Evolutionary conservation across 2,797 vertebrate genomes (phyloP), one percentile per base, ranked within the genome.

Genomic region (Carduelis carduelis): DNA sequence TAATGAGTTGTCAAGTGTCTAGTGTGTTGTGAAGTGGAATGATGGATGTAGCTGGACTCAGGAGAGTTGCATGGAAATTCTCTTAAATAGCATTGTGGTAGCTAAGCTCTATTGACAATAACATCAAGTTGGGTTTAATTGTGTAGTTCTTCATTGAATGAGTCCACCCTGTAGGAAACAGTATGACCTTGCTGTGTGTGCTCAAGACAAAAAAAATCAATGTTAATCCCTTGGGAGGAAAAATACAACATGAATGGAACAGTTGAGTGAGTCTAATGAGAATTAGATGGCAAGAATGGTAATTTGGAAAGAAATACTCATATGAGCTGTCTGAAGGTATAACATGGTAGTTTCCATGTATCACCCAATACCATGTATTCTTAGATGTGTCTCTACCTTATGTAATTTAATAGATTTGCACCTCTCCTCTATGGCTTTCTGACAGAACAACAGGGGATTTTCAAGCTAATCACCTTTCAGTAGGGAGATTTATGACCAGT

Each of bases 211-310:
- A 95, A 90, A 64, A 41, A 94, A 65, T 93, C 95, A 68, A 92
- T 96, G 80, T 74, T 92, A 76, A 77, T 92, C 83, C 70, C 60
- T 65, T 79, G 63, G 66, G 79, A 93, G 69, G 84, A 88, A 90
- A 95, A 95, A 78, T 78, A 53, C 4, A 88, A 87, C 88, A 93
- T 95, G 87, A 93, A 76, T 8, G 14, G 87, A 95, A 88, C 83
- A 82, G 70, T 24, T 91, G 79, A 95, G 59, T 88, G 86, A 94
- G 37, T 53, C 86, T 95, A 91, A 94, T 97, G 83, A 96, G 80
- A 96, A 72, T 92, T 83, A 91, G 69, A 93, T 97, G 72, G 88
- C 57, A 92, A 71, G 82, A 91, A 96, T 90, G 89, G 80, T 96
- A 89, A 93, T 92, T 94, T 91, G 82, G 59, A 75, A 81, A 83